Evolutionary conservation across 1,140 invertebrate genomes (phyloP), one percentile per base, ranked within the genome.

Genomic region (Cecropterus lyciades): DNA sequence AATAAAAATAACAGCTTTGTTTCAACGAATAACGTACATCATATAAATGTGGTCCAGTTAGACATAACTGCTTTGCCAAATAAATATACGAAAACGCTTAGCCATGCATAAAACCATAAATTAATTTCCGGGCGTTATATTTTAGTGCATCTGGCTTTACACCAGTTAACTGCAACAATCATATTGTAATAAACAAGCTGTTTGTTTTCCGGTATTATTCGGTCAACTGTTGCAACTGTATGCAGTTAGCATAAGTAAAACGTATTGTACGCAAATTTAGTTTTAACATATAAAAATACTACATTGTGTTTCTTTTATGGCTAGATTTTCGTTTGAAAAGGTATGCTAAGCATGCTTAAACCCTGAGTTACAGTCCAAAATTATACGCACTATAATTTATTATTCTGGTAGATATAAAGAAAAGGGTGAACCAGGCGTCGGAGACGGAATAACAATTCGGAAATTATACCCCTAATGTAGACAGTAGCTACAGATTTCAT

Each of bases 381-480:
- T 5, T 24, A 5, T 24, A 24, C 5, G 20, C 20, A 24, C 20
- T 5, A 24, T 33, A 33, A 33, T 33, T 33, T 8, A 33, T 33
- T 33, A 33, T 10, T 33, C 9, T 8, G 6, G 3, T 33, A 8
- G 30, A 33, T 7, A 33, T 7, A 33, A 33, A 33, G 42, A 59
- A 6, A n/a, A 46, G 42, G 56, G 20, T 46, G 30, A 45, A 59
- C 11, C 30, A 14, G 40, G 24, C 33, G 42, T 4, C 14, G 56
- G 46, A 46, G 43, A 15, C 56, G 17, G 56, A 59, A 59, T 59
- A 59, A 59, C 24, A 59, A 59, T 59, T 46, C 20, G n/a, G 27
- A 59, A 46, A 42, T n/a, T n/a, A n/a, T n/a, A n/a, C n/a, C n/a
- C n/a, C n/a, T n/a, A n/a, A n/a, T n/a, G n/a, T n/a, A n/a, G 37